Percentiles rank a stretch among this genome's conserved stretches.
Conservation (phyloP, 2,113 vertebrate genomes). For the Hepsetus odoe region DNA sequence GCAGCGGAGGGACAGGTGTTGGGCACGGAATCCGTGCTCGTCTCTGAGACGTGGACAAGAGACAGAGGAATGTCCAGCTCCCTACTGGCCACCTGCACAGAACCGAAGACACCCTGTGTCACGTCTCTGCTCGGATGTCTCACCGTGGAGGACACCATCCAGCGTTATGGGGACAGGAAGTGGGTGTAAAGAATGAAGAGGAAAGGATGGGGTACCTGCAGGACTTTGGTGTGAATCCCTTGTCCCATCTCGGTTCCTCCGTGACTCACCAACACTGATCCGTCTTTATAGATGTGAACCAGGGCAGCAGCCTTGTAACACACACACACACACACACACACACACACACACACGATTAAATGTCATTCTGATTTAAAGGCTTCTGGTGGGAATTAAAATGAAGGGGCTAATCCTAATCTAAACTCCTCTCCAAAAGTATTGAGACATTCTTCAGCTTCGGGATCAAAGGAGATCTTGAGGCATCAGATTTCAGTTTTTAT, state of each 20-base stretch:
- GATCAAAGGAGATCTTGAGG: no score
- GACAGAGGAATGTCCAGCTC: slow-evolving; percentile 82
- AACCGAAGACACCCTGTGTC: no score
- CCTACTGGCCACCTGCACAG: slow-evolving; percentile 82
- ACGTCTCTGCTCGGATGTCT: no score
- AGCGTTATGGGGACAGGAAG: no score
- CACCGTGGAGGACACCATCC: no score
- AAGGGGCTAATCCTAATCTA: no score
- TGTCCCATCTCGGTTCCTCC: slow-evolving; percentile 85
- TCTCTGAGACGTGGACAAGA: slow-evolving; percentile 83
- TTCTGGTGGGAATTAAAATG: no score
- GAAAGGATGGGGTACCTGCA: slow-evolving; percentile 78
- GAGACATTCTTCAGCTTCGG: no score
- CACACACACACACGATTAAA: no score
- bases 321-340: background rate
- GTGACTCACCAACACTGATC: slow-evolving; percentile 82
- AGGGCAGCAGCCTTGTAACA: slow-evolving; percentile 78
- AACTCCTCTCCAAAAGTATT: no score
- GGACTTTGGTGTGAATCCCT: slow-evolving; percentile 85
- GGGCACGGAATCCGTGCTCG: slow-evolving; percentile 81
- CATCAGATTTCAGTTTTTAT: no score
- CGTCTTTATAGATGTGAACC: slow-evolving; percentile 84
- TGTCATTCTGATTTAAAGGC: no score
- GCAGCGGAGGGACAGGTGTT: slow-evolving; percentile 80
- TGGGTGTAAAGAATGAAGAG: background rate